A percentile compares a stretch with the other conserved stretches of the same genome.
Conservation (phyloP, 2,888 invertebrate genomes). For the Euplexia lucipara region DNA sequence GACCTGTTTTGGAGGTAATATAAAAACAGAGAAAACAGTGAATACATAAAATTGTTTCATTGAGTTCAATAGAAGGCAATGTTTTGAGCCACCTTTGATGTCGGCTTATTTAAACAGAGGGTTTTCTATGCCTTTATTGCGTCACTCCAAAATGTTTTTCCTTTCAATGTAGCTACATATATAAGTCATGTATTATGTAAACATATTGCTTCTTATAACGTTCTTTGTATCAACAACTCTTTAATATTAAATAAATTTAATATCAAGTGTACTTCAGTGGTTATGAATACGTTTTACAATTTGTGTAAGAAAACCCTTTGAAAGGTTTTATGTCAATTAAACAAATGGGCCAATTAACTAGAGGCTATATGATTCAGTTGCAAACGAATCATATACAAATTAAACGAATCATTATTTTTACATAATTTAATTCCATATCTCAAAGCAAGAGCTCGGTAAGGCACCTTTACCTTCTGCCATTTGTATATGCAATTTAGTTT, state of each 20-base stretch:
- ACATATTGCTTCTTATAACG: slow-evolving; percentile 41
- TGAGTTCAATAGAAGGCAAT: slow-evolving; percentile 76
- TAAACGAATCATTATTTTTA: neutral
- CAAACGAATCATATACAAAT: slow-evolving; percentile 23
- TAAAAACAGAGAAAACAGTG: slow-evolving; percentile 56
- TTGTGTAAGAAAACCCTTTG: slow-evolving; percentile 54
- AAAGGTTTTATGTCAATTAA: slow-evolving; percentile 48
- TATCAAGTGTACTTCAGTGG: slow-evolving; percentile 35
- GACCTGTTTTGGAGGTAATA: slow-evolving; percentile 35
- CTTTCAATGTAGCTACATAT: slow-evolving; percentile 66
- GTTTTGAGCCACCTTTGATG: slow-evolving; percentile 83
- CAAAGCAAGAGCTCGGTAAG: too few relatives aligned
- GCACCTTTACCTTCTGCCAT: too few relatives aligned
- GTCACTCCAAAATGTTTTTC: slow-evolving; percentile 76
- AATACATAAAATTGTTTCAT: slow-evolving; percentile 75
- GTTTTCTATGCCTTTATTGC: slow-evolving; percentile 79
- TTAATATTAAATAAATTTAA: slow-evolving; percentile 34
- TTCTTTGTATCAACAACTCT: slow-evolving; percentile 47
- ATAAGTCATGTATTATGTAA: slow-evolving; percentile 58
- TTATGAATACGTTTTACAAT: slow-evolving; percentile 38
- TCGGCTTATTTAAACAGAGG: slow-evolving; percentile 85
- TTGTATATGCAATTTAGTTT: too few relatives aligned
- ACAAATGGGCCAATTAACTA: slow-evolving; percentile 40
- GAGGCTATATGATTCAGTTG: slow-evolving; percentile 32
- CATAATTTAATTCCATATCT: too few relatives aligned